Base-by-base conservation (phyloP, 1,140 invertebrate species). In the Neomicropteryx cornuta region DNA sequence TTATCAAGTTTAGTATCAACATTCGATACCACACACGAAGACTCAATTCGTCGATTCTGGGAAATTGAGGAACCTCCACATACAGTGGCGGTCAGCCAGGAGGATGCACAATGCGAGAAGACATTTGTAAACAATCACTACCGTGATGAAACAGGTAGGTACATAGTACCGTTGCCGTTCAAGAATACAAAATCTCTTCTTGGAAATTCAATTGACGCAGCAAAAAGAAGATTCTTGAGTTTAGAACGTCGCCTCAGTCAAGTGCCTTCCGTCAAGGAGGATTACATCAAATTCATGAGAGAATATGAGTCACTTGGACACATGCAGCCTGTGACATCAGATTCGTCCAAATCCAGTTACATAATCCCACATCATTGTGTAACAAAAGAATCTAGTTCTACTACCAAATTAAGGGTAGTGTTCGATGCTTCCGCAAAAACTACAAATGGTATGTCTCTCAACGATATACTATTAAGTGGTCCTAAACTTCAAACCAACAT, bases 351-450 rank as follows among this genome's bases (percentile, higher is more conserved):
- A 24, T 24, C 23, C n/a, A 10, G 38, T 13, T 52, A 49, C 39
- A 46, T 50, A 36, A 50, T 50, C 8, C 45, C 49, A 8, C 49
- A 53, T 39, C 49, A 53, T 39, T 52, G 43, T 39, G 52, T 47
- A 45, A 46, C 42, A 32, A 53, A 51, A 21, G 44, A 49, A 17
- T 32, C 30, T 16, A 50, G 36, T 47, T 20, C 28, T 30, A 53
- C 46, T 47, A 69, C 45, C 48, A 68, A 52, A 30, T 35, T 52
- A 17, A 35, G 50, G 3, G 43, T 42, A 1, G 50, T 50, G 10
- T 53, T 53, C 27, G 50, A 52, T 21, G 50, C 38, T 5, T 49
- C 44, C 11, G 18, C 33, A 17, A 4, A n/a, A 3, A 39, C 34
- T 14, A 37, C 35, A 8, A 32, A 41, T 3, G 53, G 52, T 20